A percentile compares a stretch with the other conserved stretches of the same genome.
Conservation (phyloP, 2,888 invertebrate genomes). For the Agriopis leucophaearia region DNA sequence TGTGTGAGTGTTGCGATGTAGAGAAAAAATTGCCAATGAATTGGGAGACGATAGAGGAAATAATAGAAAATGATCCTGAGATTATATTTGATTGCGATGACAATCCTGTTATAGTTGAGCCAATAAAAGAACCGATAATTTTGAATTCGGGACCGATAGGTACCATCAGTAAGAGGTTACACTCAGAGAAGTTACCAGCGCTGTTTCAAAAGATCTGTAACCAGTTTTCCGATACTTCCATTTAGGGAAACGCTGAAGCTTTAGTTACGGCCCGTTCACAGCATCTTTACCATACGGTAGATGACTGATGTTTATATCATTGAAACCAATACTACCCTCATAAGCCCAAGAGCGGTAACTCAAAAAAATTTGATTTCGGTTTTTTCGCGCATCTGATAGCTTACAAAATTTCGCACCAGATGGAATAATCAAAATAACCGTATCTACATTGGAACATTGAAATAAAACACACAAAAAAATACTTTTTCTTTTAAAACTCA, state of each 20-base stretch:
- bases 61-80: constrained; percentile 82
- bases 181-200: constrained; percentile 63
- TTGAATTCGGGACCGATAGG: constrained; percentile 49
- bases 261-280: background rate
- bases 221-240: constrained; percentile 61
- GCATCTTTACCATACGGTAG: too few relatives aligned
- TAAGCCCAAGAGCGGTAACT: too few relatives aligned
- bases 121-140: constrained; percentile 50
- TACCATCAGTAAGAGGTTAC: constrained; percentile 56
- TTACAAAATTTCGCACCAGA: too few relatives aligned
- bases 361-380: too few relatives aligned
- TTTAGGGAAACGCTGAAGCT: constrained; percentile 32
- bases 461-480: too few relatives aligned
- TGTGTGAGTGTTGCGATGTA: constrained; percentile 72
- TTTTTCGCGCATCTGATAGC: too few relatives aligned
- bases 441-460: too few relatives aligned
- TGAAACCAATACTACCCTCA: too few relatives aligned
- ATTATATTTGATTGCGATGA: constrained; percentile 80
- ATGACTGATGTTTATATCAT: too few relatives aligned
- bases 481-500: too few relatives aligned
- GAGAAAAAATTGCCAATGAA: constrained; percentile 67
- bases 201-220: constrained; percentile 65
- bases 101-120: constrained; percentile 74
- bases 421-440: too few relatives aligned
- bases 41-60: constrained; percentile 78